Conservation (phyloP, 1,140 invertebrate species). For the Paralvinella palmiformis region DNA sequence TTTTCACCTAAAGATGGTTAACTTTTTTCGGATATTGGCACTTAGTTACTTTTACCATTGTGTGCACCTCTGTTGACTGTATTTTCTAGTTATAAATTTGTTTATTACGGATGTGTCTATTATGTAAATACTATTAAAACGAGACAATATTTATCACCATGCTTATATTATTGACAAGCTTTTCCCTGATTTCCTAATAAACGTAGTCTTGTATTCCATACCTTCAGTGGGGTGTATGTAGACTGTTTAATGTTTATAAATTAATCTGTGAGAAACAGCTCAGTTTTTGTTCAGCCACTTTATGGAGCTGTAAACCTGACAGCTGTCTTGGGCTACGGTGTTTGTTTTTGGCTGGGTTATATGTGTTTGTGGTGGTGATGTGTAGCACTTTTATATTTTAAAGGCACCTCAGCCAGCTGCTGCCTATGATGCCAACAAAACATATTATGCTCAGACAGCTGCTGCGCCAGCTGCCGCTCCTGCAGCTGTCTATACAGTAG, state of each 20-base stretch:
- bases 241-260: not conserved
- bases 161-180: too few species aligned
- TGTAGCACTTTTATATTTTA: not conserved
- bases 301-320: not conserved
- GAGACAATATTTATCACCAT: too few species aligned
- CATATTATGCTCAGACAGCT: constrained; percentile 15
- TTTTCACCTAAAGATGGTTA: too few species aligned
- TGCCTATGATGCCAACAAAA: constrained; percentile 11
- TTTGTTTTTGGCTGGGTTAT: not conserved
- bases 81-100: too few species aligned
- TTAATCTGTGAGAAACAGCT: not conserved
- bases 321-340: not conserved
- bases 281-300: not conserved
- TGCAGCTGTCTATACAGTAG: constrained; percentile 12
- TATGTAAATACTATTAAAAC: too few species aligned
- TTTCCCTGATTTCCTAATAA: too few species aligned
- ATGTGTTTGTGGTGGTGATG: not conserved
- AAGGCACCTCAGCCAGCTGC: constrained; percentile 2
- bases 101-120: too few species aligned
- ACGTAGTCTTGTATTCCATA: too few species aligned
- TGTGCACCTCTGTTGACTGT: too few species aligned
- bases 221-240: not conserved
- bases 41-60: too few species aligned
- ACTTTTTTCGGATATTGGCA: too few species aligned
- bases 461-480: constrained; percentile 9